Evolutionary conservation across 2,113 vertebrate species (phyloP).

Genomic region (Dicentrarchus labrax): DNA sequence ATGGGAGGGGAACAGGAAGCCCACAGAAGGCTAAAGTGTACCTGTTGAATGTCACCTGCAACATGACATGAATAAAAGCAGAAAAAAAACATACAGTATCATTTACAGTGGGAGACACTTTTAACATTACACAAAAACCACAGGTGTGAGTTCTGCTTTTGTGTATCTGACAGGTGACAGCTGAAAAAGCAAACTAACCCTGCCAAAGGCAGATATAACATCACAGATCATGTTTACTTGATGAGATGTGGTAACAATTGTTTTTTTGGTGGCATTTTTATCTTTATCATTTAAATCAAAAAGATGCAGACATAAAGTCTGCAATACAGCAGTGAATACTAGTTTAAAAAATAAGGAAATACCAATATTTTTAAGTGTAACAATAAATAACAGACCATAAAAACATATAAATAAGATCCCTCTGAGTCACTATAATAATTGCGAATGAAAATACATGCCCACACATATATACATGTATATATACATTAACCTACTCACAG

Average conservation of each 20-base stretch:
- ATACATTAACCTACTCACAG: no score
- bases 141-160: conserved; percentile 6
- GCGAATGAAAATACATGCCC: no score
- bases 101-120: background rate
- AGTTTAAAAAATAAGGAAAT: no score
- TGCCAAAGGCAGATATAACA: background rate
- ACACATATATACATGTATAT: no score
- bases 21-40: conserved; percentile 24
- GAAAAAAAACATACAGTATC: background rate
- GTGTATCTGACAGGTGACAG: conserved; percentile 5
- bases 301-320: no score
- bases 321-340: no score
- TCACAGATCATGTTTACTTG: background rate
- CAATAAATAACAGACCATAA: no score
- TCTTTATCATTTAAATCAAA: no score
- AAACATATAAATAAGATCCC: no score
- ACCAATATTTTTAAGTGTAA: no score
- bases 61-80: conserved; percentile 10
- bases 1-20: conserved; percentile 20
- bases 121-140: background rate
- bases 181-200: background rate
- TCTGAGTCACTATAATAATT: no score
- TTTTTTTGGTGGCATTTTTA: no score
- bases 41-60: conserved; percentile 30
- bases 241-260: background rate